Evolutionary conservation across 2,797 vertebrate genomes (phyloP).

Genomic region (Rallus crepitans): DNA sequence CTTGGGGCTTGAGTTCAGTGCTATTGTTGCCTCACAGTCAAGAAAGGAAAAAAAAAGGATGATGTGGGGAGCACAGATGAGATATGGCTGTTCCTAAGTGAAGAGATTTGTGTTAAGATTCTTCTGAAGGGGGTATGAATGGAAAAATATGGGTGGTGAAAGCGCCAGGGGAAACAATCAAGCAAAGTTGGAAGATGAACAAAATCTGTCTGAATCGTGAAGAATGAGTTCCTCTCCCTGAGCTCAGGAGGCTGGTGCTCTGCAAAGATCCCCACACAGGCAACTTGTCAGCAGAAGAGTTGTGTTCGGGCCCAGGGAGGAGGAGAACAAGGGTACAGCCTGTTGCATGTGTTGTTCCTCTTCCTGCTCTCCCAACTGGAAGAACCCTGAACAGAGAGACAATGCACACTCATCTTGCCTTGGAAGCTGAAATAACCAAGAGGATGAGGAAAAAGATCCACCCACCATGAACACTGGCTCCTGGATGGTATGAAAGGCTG

Average conservation of each 20-base stretch:
- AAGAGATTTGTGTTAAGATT: not conserved
- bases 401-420: fast-evolving
- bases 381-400: not conserved
- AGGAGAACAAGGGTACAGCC: not conserved
- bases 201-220: not conserved
- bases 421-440: not conserved
- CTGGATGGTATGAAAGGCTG: not conserved
- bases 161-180: not conserved
- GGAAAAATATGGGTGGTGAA: not conserved
- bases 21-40: not conserved
- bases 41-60: not conserved
- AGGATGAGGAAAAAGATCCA: not conserved
- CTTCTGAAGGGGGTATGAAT: not conserved
- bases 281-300: not conserved
- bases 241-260: not conserved
- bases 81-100: not conserved
- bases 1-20: not conserved
- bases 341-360: not conserved
- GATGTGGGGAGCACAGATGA: not conserved
- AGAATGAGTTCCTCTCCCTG: not conserved
- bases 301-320: not conserved
- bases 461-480: fast-evolving
- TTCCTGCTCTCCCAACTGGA: not conserved
- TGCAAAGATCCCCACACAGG: not conserved
- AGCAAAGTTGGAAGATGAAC: not conserved